Evolutionary conservation across 2,797 vertebrate genomes (phyloP), one percentile per base, ranked within the genome.

Genomic region (Sebastes umbrosus): DNA sequence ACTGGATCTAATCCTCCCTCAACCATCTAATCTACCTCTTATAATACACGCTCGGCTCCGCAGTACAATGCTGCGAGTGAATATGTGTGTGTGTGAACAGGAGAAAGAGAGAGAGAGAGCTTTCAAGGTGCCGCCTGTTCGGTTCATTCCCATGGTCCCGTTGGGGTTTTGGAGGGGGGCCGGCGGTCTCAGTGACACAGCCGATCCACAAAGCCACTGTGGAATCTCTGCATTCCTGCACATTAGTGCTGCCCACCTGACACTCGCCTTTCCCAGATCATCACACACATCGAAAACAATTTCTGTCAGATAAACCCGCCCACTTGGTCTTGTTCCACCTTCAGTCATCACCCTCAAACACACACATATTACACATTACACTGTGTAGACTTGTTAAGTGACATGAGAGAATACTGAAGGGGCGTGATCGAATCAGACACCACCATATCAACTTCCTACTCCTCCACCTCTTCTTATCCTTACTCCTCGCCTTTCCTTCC

Each of bases 191-290:
- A 79, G 91, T 94, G 93, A 93, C 92, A 94, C 83, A 60, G 89
- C 78, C 86, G 55, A 88, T 92, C 89, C 85, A 94, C 94, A 96
- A 95, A 95, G 94, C 93, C 92, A 93, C 92, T 88, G 89, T 94
- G 94, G 94, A 94, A 95, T 95, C 95, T 94, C 84, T 92, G 93
- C 92, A 96, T 96, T 96, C 95, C 94, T 92, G 86, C 93, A 94
- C 92, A 96, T 96, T 96, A 96, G 94, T 96, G 94, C 95, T 93
- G 95, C 94, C 93, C 90, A 94, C 92, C 92, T 95, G 93, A 93
- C 90, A 84, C 87, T 75, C 75, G 85, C 86, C 82, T 91, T 94
- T 93, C 93, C 91, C 93, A 94, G 88, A 91, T 91, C 89, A 78
- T 77, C 84, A 82, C 86, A 73, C 81, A 82, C 74, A 84, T 68